Evolutionary conservation across 2,113 vertebrate genomes (phyloP).

Genomic region (Pedionomus torquatus): DNA sequence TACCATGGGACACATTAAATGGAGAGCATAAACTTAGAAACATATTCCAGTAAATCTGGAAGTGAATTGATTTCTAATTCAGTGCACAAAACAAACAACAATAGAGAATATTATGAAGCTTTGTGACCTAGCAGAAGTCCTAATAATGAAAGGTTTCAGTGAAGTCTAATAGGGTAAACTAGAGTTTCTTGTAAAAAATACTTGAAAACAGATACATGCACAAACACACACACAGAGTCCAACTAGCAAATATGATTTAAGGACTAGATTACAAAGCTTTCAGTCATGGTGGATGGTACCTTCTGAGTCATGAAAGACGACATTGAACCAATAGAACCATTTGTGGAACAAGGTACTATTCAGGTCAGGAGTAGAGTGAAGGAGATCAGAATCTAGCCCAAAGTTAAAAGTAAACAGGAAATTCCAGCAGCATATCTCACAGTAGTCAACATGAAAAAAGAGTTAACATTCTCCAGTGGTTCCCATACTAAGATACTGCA

Average conservation of each 20-base stretch:
- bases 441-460: neutral
- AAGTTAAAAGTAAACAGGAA: conserved; percentile 29
- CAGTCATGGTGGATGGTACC: neutral
- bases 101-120: neutral
- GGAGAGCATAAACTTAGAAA: conserved; percentile 22
- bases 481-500: neutral
- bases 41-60: neutral
- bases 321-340: neutral
- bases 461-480: neutral
- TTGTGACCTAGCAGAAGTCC: neutral
- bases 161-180: neutral
- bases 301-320: neutral
- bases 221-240: neutral
- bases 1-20: conserved; percentile 27
- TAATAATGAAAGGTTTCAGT: neutral
- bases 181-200: neutral
- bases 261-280: neutral
- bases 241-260: neutral
- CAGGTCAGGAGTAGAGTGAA: neutral
- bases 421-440: neutral
- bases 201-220: neutral
- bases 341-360: conserved; percentile 30
- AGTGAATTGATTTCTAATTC: conserved; percentile 39
- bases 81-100: neutral
- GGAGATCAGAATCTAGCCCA: neutral